A percentile compares a stretch with the other conserved stretches of the same genome.
These are phyloP conservation scores for Oncorhynchus tshawytscha DNA, from an alignment of 2,113 vertebrate species.

Conservation along the genomic window DNA sequence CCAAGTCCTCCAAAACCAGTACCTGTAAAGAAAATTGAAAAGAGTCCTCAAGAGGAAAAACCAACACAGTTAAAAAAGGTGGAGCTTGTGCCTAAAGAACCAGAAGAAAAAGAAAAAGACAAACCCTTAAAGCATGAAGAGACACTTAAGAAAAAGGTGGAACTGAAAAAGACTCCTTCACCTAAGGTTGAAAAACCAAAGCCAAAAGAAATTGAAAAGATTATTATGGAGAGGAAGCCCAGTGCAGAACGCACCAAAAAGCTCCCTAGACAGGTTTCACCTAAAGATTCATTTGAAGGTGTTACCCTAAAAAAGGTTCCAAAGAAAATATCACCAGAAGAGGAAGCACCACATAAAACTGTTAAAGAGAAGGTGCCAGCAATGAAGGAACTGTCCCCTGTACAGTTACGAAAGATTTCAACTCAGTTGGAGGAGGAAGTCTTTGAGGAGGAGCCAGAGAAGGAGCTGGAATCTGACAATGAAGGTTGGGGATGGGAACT, in stretches of 20 bases:
- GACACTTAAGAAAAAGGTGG: conserved; percentile 21
- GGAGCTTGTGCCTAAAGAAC: conserved; percentile 20
- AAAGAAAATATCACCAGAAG: conserved; percentile 49
- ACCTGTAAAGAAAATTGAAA: background rate
- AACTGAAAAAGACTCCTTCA: conserved; percentile 54
- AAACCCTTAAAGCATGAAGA: conserved; percentile 34
- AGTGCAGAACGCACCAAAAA: conserved; percentile 33
- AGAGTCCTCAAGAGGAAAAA: conserved; percentile 29
- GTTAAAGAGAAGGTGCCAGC: conserved; percentile 35
- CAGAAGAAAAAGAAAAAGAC: conserved; percentile 26
- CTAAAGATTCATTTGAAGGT: conserved; percentile 58
- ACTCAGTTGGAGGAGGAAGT: conserved; percentile 68
- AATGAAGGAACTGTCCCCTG: conserved; percentile 60
- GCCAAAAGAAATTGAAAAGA: conserved; percentile 34
- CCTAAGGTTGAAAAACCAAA: conserved; percentile 42
- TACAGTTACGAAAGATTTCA: conserved; percentile 67
- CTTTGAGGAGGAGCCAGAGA: conserved; percentile 47
- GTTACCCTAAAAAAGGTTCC: conserved; percentile 74
- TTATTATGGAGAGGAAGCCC: conserved; percentile 39
- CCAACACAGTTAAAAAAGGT: conserved; percentile 17
- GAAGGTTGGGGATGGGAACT: conserved; percentile 75
- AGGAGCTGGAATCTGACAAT: conserved; percentile 33
- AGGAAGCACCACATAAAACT: conserved; percentile 23
- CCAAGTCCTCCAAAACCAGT: conserved; percentile 20
- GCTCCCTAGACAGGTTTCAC: conserved; percentile 45